Base-by-base conservation (phyloP, 2,888 invertebrate species). In the Adelphocoris suturalis region DNA sequence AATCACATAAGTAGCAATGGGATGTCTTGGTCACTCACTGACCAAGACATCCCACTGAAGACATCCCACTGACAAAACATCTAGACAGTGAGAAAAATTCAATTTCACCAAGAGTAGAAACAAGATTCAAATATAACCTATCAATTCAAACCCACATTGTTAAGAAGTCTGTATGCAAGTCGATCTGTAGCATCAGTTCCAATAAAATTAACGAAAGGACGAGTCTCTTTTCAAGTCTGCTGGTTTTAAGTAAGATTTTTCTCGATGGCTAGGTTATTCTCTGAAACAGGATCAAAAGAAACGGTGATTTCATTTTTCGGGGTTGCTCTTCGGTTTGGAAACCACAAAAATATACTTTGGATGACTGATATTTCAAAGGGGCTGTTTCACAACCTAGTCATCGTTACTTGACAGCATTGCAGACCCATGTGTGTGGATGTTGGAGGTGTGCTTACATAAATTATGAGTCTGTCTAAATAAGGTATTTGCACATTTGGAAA, bases 231-330 rank as follows among this genome's bases (percentile, higher is more conserved):
- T 27, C 27, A 68, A 9, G 23, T 68, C 68, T 68, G 19, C 68
- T 11, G 23, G 23, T 68, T 68, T 68, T 23, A 68, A 68, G 19
- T 68, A 19, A 68, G 23, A 4, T 11, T 68, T 68, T 19, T 12
- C 68, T 68, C 68, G 27, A 23, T 68, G 68, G 37, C 27, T 68
- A 68, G 37, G 68, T 19, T 23, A 68, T 68, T 27, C 68, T 68
- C 68, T 68, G 68, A 68, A 68, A 68, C 68, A 68, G 68, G 23
- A 68, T 23, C 27, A 68, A 68, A 68, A 23, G 23, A 68, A 68
- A 68, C 19, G 27, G 68, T n/a, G 23, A 61, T 16, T 61, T 61
- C 61, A 19, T n/a, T 61, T 61, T 61, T 61, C 19, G 11, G 52
- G 12, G 2, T 52, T 11, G 16, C 5, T 37, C 37, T 37, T 37